A percentile compares a stretch with the other conserved stretches of the same genome.
Conservation (phyloP, 1,140 invertebrate genomes). For the Gonatopus flavifemur region DNA sequence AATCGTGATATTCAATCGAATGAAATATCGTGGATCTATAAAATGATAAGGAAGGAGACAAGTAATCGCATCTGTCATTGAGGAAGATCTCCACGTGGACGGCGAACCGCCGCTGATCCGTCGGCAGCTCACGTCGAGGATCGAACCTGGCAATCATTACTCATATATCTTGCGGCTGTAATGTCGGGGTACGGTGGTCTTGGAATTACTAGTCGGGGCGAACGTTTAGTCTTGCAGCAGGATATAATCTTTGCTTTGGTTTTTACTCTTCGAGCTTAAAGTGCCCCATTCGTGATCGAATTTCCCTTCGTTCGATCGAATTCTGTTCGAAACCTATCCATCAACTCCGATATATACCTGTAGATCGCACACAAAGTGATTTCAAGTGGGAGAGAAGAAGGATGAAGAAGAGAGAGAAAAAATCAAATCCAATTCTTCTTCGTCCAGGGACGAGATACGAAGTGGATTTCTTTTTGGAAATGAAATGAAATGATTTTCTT, state of each 20-base stretch:
- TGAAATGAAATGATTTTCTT: too few relatives aligned
- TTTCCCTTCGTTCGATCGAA: background rate
- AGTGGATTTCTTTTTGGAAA: background rate
- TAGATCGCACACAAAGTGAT: too few relatives aligned
- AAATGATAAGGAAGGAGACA: too few relatives aligned
- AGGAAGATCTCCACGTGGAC: background rate
- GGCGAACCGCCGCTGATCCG: background rate
- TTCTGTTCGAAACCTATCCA: background rate
- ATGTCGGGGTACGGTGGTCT: constrained; percentile 27
- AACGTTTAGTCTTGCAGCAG: constrained; percentile 18
- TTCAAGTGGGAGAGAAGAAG: too few relatives aligned
- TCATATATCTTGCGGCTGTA: constrained; percentile 24
- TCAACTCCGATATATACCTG: too few relatives aligned
- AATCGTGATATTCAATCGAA: too few relatives aligned
- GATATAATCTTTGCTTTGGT: constrained; percentile 31
- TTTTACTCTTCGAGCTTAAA: constrained; percentile 11
- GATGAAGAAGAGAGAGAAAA: too few relatives aligned
- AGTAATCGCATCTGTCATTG: too few relatives aligned
- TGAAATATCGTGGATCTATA: too few relatives aligned
- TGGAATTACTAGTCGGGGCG: constrained; percentile 23
- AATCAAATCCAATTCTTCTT: too few relatives aligned
- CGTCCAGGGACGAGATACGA: background rate
- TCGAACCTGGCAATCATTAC: constrained; percentile 20
- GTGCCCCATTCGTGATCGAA: too few relatives aligned
- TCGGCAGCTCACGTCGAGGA: constrained; percentile 4